Percentiles rank a stretch among this genome's conserved stretches.
These are phyloP conservation scores for Phylloscopus collybita DNA, from an alignment of 2,797 vertebrate genomes.

Conservation along the genomic window DNA sequence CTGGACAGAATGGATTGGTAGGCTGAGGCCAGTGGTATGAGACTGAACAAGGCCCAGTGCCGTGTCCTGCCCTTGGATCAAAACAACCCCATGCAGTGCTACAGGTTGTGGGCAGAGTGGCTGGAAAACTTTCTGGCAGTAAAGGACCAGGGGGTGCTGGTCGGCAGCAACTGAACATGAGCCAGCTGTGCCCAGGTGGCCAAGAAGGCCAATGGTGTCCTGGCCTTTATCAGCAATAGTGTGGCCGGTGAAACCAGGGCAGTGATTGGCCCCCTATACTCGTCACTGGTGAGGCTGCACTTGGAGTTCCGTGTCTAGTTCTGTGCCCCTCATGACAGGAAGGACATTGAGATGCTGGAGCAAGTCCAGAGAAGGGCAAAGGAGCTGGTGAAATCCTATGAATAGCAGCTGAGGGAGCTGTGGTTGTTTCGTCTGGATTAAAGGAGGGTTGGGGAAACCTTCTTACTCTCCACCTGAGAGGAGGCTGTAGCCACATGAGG, in stretches of 20 bases:
- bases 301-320: fast-evolving
- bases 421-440: background rate
- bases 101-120: background rate
- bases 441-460: background rate
- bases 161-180: fast-evolving
- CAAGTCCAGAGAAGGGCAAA: fast-evolving
- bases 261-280: fast-evolving
- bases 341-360: background rate
- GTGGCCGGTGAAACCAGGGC: background rate
- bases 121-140: background rate
- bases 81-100: background rate
- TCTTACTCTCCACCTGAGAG: background rate
- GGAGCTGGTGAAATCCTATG: background rate
- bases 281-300: fast-evolving
- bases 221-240: background rate
- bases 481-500: background rate
- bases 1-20: background rate
- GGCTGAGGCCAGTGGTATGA: background rate
- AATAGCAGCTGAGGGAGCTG: background rate
- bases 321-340: background rate
- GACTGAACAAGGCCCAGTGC: background rate
- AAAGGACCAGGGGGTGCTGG: fast-evolving
- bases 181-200: background rate
- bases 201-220: too few species aligned
- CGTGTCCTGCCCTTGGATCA: background rate